These are phyloP conservation scores for Percina caprodes DNA, from an alignment of 2,113 vertebrate species.

Conservation along the genomic window DNA sequence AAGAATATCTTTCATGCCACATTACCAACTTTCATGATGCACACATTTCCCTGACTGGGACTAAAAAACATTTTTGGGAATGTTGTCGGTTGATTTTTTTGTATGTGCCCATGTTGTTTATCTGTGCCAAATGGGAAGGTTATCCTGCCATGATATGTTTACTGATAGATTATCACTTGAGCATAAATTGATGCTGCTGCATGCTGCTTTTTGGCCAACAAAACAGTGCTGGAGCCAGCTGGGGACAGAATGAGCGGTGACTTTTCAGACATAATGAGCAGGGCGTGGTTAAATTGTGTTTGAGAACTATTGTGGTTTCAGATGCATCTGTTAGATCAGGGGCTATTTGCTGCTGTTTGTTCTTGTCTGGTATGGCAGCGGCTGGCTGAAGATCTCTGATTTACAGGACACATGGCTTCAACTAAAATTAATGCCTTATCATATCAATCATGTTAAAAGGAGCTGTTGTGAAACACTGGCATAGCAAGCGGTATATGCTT, in stretches of 20 bases:
- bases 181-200: slow-evolving; percentile 14
- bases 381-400: not conserved
- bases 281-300: slow-evolving; percentile 3
- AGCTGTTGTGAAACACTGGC: not conserved
- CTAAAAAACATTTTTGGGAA: not conserved
- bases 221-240: slow-evolving; percentile 12
- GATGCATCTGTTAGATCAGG: slow-evolving; percentile 36
- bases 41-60: not conserved
- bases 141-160: slow-evolving; percentile 14
- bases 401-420: not conserved
- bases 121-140: slow-evolving; percentile 9
- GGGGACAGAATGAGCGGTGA: slow-evolving; percentile 10
- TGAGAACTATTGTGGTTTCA: slow-evolving; percentile 18
- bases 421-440: not conserved
- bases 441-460: not conserved
- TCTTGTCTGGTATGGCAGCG: not conserved
- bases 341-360: slow-evolving; percentile 12
- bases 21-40: not conserved
- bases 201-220: slow-evolving; percentile 7
- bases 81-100: not conserved
- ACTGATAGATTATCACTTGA: not conserved
- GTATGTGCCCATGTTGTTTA: not conserved
- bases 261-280: slow-evolving; percentile 19
- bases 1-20: not conserved
- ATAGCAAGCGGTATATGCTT: not conserved